A percentile compares a stretch with the other conserved stretches of the same genome.
Evolutionary conservation across 92 coral and sea anemone species (phyloP).

Genomic region (Porites divaricata): DNA sequence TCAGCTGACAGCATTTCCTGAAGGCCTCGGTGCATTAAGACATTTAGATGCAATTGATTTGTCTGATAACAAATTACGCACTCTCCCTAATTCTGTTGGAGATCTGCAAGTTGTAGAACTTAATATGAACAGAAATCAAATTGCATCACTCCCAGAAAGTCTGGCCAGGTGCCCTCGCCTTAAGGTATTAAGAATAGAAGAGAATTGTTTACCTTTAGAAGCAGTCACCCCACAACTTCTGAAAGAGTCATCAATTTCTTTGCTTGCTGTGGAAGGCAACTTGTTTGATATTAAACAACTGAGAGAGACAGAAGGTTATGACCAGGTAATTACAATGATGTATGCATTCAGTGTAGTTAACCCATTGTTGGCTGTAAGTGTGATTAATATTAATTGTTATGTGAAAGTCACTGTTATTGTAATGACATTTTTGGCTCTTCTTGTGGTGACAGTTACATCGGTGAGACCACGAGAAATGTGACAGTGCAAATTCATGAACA

Average conservation of each 20-base stretch:
- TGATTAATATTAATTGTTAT: too few species aligned
- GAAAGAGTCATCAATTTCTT: constrained; percentile 83
- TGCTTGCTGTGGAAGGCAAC: constrained; percentile 91
- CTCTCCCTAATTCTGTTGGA: constrained; percentile 80
- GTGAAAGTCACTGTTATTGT: too few species aligned
- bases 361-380: too few species aligned
- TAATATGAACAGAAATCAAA: constrained; percentile 82
- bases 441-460: too few species aligned
- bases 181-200: constrained; percentile 88
- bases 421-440: too few species aligned
- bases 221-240: constrained; percentile 70
- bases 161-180: constrained; percentile 81
- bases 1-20: constrained; percentile 84
- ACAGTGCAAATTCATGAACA: too few species aligned
- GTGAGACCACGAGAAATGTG: too few species aligned
- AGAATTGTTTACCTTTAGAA: constrained; percentile 83
- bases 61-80: constrained; percentile 79
- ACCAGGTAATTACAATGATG: constrained; percentile 62
- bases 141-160: constrained; percentile 70
- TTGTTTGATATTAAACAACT: constrained; percentile 81
- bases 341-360: too few species aligned
- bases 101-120: constrained; percentile 89
- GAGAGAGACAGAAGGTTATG: constrained; percentile 85
- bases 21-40: constrained; percentile 71
- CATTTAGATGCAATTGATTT: constrained; percentile 86